Evolutionary conservation across 2,113 vertebrate species (phyloP).

Genomic region (Phylloscopus trochilus): DNA sequence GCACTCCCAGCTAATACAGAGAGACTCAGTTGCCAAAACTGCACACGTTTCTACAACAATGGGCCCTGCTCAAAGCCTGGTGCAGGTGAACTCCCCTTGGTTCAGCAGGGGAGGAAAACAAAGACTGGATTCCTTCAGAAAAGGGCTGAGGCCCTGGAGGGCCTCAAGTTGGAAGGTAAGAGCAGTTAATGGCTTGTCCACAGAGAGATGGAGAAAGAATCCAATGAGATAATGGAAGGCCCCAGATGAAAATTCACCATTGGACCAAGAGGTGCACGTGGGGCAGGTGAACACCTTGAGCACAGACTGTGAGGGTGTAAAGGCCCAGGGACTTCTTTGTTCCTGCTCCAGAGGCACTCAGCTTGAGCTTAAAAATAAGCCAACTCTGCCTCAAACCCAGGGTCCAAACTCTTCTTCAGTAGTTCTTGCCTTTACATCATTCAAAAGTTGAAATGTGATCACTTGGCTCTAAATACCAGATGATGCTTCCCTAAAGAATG

Average conservation of each 20-base stretch:
- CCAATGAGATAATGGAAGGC: neutral
- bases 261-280: accelerated
- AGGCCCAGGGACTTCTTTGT: neutral
- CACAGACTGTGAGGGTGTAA: neutral
- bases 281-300: accelerated
- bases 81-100: neutral
- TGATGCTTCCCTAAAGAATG: neutral
- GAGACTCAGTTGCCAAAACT: neutral
- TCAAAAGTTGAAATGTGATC: neutral
- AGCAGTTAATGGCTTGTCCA: neutral
- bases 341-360: neutral
- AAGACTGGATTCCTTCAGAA: neutral
- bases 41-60: neutral
- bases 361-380: neutral
- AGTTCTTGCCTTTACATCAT: neutral
- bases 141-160: neutral
- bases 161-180: neutral
- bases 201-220: accelerated
- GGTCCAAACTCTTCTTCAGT: neutral
- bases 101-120: neutral
- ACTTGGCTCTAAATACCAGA: neutral
- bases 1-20: neutral
- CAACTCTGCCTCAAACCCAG: neutral
- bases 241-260: accelerated
- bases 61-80: neutral